Percentiles rank a stretch among this genome's conserved stretches.
Conservation (phyloP, 2,888 invertebrate species). For the Anoplius nigerrimus region DNA sequence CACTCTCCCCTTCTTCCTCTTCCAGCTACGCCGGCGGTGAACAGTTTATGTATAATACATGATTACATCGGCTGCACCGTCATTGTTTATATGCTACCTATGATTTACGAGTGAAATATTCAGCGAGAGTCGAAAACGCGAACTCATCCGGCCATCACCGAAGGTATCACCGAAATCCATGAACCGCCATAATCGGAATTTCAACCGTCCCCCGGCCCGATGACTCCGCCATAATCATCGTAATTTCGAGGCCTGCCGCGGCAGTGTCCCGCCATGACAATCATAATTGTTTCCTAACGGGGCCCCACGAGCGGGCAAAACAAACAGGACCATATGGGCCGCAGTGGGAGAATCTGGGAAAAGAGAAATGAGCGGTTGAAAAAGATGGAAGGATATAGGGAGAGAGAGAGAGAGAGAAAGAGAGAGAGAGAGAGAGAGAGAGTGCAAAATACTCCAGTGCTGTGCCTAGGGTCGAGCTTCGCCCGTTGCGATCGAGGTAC, state of each 20-base stretch:
- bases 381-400: slow-evolving; percentile 27
- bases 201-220: not conserved
- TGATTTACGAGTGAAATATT: too few relatives aligned
- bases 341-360: slow-evolving; percentile 12
- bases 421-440: slow-evolving; percentile 41
- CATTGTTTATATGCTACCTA: too few relatives aligned
- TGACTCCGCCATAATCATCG: slow-evolving; percentile 31
- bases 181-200: not conserved
- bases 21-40: too few relatives aligned
- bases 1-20: too few relatives aligned
- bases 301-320: slow-evolving; percentile 54
- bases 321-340: slow-evolving; percentile 72
- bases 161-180: not conserved
- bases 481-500: slow-evolving; percentile 63
- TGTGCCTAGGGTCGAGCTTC: slow-evolving; percentile 41
- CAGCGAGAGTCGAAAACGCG: not conserved
- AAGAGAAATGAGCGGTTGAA: slow-evolving; percentile 1
- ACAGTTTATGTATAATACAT: too few relatives aligned
- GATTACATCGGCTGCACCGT: too few relatives aligned
- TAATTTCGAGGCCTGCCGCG: slow-evolving; percentile 50
- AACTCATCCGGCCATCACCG: slow-evolving; percentile 1
- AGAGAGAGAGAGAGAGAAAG: slow-evolving; percentile 27
- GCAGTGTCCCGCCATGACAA: slow-evolving; percentile 26
- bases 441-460: slow-evolving; percentile 39
- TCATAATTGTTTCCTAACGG: slow-evolving; percentile 71